Evolutionary conservation across 2,113 vertebrate genomes (phyloP), one percentile per base, ranked within the genome.

Genomic region (Agapornis roseicollis): DNA sequence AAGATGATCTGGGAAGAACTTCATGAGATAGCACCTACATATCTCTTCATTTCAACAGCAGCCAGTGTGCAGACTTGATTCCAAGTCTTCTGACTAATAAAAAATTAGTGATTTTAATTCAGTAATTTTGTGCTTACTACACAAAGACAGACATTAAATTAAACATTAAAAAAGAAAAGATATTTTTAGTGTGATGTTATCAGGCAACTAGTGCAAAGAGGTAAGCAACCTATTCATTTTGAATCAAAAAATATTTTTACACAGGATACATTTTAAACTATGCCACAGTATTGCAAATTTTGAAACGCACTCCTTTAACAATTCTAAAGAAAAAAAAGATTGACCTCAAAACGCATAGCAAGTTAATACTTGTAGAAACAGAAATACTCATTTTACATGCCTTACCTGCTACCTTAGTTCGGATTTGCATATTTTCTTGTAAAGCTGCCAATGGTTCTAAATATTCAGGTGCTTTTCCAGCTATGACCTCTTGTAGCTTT

Each of bases 351-450:
- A 87, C n/a, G 33, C 14, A 79, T 8, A 91, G 39, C 46, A 95
- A 42, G 60, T 56, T 74, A 37, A 82, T 46, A 78, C 73, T 90
- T 90, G 79, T 72, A 89, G 72, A 80, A 94, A 89, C 10, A 87
- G 80, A 85, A 96, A 91, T 80, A 83, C 29, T 79, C 55, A 66
- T 93, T 97, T 95, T 61, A 90, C n/a, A 58, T 53, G 90, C 98
- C 93, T 97, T 97, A 99, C 99, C 99, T 92, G 99, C 99, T 77
- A 99, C 99, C 98, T 99, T 99, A 91, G 99, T 99, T 97, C 99
- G 98, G 93, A 99, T 99, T 97, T 99, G 99, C 99, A 99, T 99
- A 97, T 99, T 99, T 98, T 99, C 99, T 98, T 99, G 99, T 90
- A 99, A 98, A 96, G 99, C 99, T 95, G 99, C 99, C 91, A 99